Percentiles rank a stretch among this genome's conserved stretches.
phyloP scores from a whole-genome alignment of 2,113 vertebrate species.

The Muntiacus reevesi region DNA sequence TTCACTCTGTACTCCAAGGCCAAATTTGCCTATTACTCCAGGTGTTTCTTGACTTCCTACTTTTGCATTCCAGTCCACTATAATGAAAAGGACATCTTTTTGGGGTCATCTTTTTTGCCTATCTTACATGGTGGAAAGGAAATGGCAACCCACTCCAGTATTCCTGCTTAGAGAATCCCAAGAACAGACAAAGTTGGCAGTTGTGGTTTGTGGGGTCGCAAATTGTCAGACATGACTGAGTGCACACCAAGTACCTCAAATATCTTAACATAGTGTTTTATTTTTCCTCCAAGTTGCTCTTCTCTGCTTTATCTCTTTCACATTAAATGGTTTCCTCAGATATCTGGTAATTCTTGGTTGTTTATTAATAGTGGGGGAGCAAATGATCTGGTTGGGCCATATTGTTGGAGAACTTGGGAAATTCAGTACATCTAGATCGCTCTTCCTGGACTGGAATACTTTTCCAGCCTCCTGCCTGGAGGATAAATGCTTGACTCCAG shows the following conservation, averaged over 20 bases:
- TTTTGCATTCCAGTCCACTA: neutral
- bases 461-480: neutral
- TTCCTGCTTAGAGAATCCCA: neutral
- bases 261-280: neutral
- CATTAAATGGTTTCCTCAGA: neutral
- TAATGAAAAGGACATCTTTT: neutral
- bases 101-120: neutral
- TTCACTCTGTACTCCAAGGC: neutral
- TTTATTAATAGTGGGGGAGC: neutral
- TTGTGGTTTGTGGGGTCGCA: neutral
- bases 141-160: neutral
- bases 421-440: neutral
- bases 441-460: neutral
- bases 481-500: neutral
- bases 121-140: neutral
- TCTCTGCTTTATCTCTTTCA: neutral
- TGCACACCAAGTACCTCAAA: neutral
- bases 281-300: neutral
- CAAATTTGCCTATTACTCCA: neutral
- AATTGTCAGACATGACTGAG: neutral
- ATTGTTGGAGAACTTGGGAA: neutral
- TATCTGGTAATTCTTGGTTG: neutral
- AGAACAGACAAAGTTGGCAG: neutral
- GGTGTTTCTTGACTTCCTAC: neutral
- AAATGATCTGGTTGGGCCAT: neutral